Base-by-base conservation (phyloP, 2,888 invertebrate genomes). In the Axea sp. region DNA sequence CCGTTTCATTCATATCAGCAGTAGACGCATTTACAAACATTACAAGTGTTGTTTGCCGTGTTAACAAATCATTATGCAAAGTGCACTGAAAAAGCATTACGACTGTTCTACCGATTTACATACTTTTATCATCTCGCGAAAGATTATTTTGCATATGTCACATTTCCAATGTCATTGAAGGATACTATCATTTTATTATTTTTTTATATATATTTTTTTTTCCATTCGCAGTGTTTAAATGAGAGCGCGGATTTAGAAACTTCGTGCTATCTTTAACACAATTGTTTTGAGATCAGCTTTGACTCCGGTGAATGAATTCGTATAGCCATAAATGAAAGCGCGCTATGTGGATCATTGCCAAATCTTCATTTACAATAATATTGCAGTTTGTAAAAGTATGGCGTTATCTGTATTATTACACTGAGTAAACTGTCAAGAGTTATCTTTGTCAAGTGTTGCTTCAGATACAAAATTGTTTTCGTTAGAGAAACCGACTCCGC, bases 351-450 rank as follows among this genome's bases (percentile, higher is more conserved):
- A 67, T 67, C 57, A 41, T 49, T 57, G 49, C 57, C 49, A 57
- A 67, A 67, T 67, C 47, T 57, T 67, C 39, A 39, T 67, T 57
- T 49, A 45, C 49, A 47, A 67, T 57, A 57, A 55, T 55, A 67
- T 31, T 26, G 41, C 1, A 2, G 24, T 39, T 57, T 37, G 19
- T 31, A 67, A 57, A 67, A 67, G 49, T 47, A 15, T n/a, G 37
- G 22, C 14, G 41, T 22, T 47, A 57, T 47, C 47, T 67, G 11
- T 57, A 49, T 47, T 55, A 35, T 49, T 47, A 45, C 49, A 37
- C 41, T 22, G 41, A 37, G 57, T 39, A 17, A 37, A 57, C 41
- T 31, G 49, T 67, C 33, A 49, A 67, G 41, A 53, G 47, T 67
- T 67, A 57, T 67, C 57, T 35, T 24, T 41, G 17, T 37, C 64